Conservation (phyloP, 2,797 vertebrate genomes). For the Aplochiton taeniatus region DNA sequence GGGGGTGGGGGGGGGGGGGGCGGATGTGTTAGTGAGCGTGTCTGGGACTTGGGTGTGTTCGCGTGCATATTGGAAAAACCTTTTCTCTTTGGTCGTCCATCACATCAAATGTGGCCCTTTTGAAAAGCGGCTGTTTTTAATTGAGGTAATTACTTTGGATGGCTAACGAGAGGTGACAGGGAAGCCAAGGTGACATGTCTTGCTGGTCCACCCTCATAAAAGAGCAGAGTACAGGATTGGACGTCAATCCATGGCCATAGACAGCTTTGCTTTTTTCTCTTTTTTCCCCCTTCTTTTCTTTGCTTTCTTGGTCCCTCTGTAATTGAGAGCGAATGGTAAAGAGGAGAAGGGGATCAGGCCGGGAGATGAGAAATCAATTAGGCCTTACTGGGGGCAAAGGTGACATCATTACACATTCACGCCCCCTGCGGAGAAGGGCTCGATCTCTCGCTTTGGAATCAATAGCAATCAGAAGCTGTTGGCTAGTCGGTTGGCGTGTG, state of each 20-base stretch:
- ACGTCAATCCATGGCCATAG: too few species aligned
- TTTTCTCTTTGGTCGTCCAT: too few species aligned
- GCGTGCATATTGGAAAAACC: too few species aligned
- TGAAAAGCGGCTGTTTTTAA: too few species aligned
- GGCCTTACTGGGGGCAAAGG: slow-evolving; percentile 61
- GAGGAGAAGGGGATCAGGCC: slow-evolving; percentile 57
- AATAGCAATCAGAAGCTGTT: slow-evolving; percentile 58
- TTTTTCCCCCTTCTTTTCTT: background rate
- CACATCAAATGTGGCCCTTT: too few species aligned
- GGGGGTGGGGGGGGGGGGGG: too few species aligned
- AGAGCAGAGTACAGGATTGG: too few species aligned
- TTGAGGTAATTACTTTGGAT: too few species aligned
- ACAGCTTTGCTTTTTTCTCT: background rate
- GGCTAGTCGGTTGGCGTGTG: slow-evolving; percentile 11
- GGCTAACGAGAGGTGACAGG: too few species aligned
- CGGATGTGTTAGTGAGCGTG: too few species aligned
- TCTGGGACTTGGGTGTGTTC: too few species aligned
- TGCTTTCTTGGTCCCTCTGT: slow-evolving; percentile 30
- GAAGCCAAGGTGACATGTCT: too few species aligned
- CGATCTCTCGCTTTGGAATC: slow-evolving; percentile 57
- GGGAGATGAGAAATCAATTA: slow-evolving; percentile 77
- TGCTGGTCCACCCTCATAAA: background rate
- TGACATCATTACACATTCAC: slow-evolving; percentile 64
- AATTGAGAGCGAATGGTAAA: slow-evolving; percentile 56
- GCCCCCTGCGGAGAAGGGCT: slow-evolving; percentile 52